Base-by-base conservation (phyloP, 2,113 vertebrate species). In the Pollimyrus isidori region DNA sequence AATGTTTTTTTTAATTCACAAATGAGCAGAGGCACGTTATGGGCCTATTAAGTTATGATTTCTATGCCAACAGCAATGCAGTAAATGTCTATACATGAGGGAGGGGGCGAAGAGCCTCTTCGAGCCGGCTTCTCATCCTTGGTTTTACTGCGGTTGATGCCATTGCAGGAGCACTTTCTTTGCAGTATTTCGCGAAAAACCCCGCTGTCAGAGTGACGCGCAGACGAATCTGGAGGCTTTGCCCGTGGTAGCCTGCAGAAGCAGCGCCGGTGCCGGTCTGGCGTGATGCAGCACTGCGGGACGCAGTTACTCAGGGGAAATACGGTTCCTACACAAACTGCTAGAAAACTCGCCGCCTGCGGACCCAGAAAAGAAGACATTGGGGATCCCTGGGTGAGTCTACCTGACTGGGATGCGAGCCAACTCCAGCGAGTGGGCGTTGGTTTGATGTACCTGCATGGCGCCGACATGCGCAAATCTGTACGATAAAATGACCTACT, bases 31-130 rank as follows among this genome's bases (percentile, higher is more conserved):
- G 45, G 11, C 62, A 49, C 76, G 45, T 11, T 49, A 45, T 15
- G 26, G 62, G 62, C 62, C 62, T 13, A 26, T 10, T 30, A 69
- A 88, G 39, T 58, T n/a, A 39, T 65, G 10, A 65, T 69, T 69
- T 87, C 45, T 69, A 53, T 80, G 88, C 76, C 19, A 73, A 69
- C 88, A 42, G 88, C 88, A 89, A 82, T 89, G 88, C 88, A 89
- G 69, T 39, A 89, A 89, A 80, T 56, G 88, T 89, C 49, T 89
- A 89, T 76, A 89, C 50, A 52, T 42, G 26, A 39, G 45, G 48
- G 42, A 88, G 69, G 35, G 52, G 65, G 82, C 3, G 42, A 48
- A 48, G 39, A 48, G 82, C 82, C 19, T 23, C 39, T 48, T 7
- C 82, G 48, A 48, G 82, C 45, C 39, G 45, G 19, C 19, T 84